Evolutionary conservation across 2,113 vertebrate genomes (phyloP).

Genomic region (Sardina pilchardus): DNA sequence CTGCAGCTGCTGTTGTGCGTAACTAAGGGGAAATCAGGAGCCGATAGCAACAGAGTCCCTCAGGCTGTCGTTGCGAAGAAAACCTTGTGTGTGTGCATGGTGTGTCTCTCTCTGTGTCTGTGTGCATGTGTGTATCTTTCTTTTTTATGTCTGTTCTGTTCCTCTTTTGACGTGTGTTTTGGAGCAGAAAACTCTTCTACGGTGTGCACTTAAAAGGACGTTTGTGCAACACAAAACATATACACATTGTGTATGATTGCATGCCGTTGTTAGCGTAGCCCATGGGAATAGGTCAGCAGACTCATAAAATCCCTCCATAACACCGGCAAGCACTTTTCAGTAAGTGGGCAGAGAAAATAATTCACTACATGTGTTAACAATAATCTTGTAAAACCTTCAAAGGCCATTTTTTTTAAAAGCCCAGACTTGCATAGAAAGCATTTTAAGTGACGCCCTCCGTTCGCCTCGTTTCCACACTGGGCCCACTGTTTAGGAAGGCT

Average conservation of each 20-base stretch:
- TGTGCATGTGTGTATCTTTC: background rate
- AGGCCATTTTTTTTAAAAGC: constrained; percentile 47
- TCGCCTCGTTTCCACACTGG: background rate
- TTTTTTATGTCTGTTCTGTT: background rate
- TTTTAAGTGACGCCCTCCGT: constrained; percentile 44
- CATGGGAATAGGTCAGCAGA: constrained; percentile 65
- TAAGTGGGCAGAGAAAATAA: constrained; percentile 63
- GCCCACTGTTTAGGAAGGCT: background rate
- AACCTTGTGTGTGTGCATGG: constrained; percentile 40
- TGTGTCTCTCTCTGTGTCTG: background rate
- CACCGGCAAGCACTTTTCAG: constrained; percentile 59
- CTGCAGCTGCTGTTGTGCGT: constrained; percentile 89
- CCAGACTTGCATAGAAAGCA: constrained; percentile 32
- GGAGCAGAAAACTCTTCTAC: constrained; percentile 1
- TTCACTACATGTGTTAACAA: constrained; percentile 61
- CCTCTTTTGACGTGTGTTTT: constrained; percentile 35
- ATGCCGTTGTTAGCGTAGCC: constrained; percentile 60
- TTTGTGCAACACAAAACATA: constrained; percentile 64
- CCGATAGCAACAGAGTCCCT: constrained; percentile 75
- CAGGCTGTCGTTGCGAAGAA: constrained; percentile 60
- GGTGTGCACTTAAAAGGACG: constrained; percentile 60
- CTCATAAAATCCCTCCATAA: constrained; percentile 66
- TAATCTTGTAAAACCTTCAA: constrained; percentile 56
- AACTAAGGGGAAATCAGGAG: constrained; percentile 81
- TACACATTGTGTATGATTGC: constrained; percentile 65